phyloP scores from a whole-genome alignment of 2,113 vertebrate genomes.

The Prolemur simus region DNA sequence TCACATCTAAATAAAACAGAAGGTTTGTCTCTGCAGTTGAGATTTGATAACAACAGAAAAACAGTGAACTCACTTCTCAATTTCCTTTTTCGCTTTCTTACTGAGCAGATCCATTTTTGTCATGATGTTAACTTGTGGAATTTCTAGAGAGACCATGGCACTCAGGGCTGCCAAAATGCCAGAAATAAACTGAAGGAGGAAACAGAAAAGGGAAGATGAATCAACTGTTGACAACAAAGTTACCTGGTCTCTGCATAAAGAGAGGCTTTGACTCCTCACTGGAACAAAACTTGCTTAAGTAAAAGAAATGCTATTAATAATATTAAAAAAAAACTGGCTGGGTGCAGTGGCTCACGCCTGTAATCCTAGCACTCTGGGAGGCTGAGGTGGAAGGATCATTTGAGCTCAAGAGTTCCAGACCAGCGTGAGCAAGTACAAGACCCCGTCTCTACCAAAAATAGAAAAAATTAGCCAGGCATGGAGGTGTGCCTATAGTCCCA shows the following conservation, averaged over 20 bases:
- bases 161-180: conserved; percentile 97
- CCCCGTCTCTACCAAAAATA: too few relatives aligned
- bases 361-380: background rate
- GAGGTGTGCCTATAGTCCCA: background rate
- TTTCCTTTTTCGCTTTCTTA: conserved; percentile 96
- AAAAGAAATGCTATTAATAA: background rate
- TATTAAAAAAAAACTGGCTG: background rate
- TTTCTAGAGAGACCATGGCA: conserved; percentile 96
- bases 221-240: background rate
- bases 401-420: background rate
- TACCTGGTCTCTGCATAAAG: background rate
- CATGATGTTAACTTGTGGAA: conserved; percentile 98
- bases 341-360: background rate
- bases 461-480: too few relatives aligned
- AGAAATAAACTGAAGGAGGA: conserved; percentile 92
- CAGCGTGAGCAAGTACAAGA: too few relatives aligned
- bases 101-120: conserved; percentile 98
- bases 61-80: conserved; percentile 92
- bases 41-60: background rate
- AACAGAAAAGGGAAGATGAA: conserved; percentile 46
- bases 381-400: background rate
- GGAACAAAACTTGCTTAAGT: background rate
- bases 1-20: background rate
- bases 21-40: background rate
- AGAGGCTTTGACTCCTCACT: background rate